These are phyloP conservation scores for Zaprionus camerounensis DNA, from an alignment of 1,140 invertebrate genomes.

Conservation along the genomic window DNA sequence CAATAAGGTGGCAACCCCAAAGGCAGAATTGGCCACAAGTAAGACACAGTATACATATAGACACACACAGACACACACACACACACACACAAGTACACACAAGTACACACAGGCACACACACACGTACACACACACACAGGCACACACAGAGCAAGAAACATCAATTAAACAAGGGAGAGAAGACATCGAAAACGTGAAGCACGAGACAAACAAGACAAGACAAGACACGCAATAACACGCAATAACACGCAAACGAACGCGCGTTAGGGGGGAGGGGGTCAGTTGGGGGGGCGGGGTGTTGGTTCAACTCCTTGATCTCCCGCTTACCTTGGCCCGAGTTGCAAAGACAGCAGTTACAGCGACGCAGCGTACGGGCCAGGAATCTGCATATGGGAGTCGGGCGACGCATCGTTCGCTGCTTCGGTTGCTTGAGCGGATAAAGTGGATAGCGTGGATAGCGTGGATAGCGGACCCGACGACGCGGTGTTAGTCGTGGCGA, in stretches of 20 bases:
- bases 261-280: not conserved
- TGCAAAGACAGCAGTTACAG: constrained; percentile 56
- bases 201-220: constrained; percentile 11
- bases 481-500: not conserved
- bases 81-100: not conserved
- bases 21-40: constrained; percentile 5
- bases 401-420: constrained; percentile 1
- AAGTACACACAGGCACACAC: too few species aligned
- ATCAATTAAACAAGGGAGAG: constrained; percentile 20
- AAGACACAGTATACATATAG: not conserved
- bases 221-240: constrained; percentile 7
- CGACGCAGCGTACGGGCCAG: constrained; percentile 21
- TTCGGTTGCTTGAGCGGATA: not conserved
- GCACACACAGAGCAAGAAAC: constrained; percentile 18
- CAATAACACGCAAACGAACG: not conserved
- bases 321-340: constrained; percentile 54
- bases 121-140: not conserved
- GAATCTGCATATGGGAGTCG: constrained; percentile 40
- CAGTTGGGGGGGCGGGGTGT: too few species aligned
- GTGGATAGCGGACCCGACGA: not conserved
- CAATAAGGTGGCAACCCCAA: constrained; percentile 5
- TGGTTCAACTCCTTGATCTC: not conserved
- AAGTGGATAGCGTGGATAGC: not conserved
- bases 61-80: not conserved
- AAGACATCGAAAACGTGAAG: constrained; percentile 22